phyloP scores from a whole-genome alignment of 1,140 invertebrate genomes.

The Zaprionus tsacasi region DNA sequence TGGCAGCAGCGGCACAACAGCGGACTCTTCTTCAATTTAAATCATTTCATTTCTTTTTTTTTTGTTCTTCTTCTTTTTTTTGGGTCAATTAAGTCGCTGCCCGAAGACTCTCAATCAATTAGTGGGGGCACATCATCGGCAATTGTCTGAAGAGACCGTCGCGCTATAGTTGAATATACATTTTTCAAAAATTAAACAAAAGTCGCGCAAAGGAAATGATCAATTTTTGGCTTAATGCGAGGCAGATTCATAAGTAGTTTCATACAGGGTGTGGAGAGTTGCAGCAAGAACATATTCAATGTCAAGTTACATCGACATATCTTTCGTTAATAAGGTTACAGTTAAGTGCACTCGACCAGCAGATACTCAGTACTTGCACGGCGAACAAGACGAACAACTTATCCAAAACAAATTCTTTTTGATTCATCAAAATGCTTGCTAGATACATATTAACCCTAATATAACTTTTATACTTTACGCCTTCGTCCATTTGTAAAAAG shows the following conservation, averaged over 20 bases:
- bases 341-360: slow-evolving; percentile 12
- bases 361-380: neutral
- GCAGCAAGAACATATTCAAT: slow-evolving; percentile 35
- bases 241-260: neutral
- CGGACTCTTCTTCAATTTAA: slow-evolving; percentile 45
- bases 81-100: slow-evolving; percentile 75
- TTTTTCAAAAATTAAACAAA: slow-evolving; percentile 37
- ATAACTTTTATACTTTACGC: no score
- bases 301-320: slow-evolving; percentile 56
- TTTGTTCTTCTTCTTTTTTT: slow-evolving; percentile 19
- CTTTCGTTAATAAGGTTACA: neutral
- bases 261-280: slow-evolving; percentile 12
- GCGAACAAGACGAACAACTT: no score
- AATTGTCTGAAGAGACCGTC: slow-evolving; percentile 67
- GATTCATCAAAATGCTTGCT: no score
- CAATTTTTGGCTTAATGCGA: slow-evolving; percentile 52
- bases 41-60: slow-evolving; percentile 21
- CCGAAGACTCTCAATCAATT: slow-evolving; percentile 69
- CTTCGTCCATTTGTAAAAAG: no score
- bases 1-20: slow-evolving; percentile 16
- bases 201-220: slow-evolving; percentile 64
- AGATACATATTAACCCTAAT: no score
- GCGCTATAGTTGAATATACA: slow-evolving; percentile 44
- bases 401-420: no score
- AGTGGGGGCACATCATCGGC: slow-evolving; percentile 49